Percentiles rank a stretch among this genome's conserved stretches.
Conservation (phyloP, 2,113 vertebrate species). For the Turnix velox region DNA sequence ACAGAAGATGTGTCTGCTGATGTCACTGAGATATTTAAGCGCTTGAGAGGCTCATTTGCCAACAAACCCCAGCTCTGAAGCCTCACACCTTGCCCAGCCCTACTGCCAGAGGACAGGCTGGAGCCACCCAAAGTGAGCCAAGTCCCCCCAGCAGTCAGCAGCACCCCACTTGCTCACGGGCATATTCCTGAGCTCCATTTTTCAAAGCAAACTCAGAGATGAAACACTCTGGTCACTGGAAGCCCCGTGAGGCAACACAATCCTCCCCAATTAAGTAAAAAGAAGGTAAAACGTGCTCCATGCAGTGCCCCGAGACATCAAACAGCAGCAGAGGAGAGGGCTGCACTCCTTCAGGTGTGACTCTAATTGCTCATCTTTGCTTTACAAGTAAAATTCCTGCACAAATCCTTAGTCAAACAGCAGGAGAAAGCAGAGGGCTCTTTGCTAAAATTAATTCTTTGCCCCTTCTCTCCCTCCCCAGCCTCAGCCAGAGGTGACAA, state of each 20-base stretch:
- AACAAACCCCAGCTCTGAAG: not conserved
- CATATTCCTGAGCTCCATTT: accelerated
- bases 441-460: accelerated
- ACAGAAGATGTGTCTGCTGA: not conserved
- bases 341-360: not conserved
- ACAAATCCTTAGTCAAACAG: not conserved
- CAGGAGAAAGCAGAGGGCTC: not conserved
- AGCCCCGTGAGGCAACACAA: accelerated
- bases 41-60: not conserved
- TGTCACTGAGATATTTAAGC: not conserved
- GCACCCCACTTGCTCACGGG: accelerated
- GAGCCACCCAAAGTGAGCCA: not conserved
- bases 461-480: not conserved
- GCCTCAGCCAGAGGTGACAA: not conserved
- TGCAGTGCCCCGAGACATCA: not conserved
- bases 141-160: not conserved
- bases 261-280: not conserved
- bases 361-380: not conserved
- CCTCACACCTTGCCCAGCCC: not conserved
- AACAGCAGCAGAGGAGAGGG: not conserved
- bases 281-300: accelerated
- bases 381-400: not conserved
- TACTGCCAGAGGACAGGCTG: not conserved
- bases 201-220: no score
- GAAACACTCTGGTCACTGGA: not conserved